Evolutionary conservation across 2,888 invertebrate genomes (phyloP), one percentile per base, ranked within the genome.

Genomic region (Atherix ibis): DNA sequence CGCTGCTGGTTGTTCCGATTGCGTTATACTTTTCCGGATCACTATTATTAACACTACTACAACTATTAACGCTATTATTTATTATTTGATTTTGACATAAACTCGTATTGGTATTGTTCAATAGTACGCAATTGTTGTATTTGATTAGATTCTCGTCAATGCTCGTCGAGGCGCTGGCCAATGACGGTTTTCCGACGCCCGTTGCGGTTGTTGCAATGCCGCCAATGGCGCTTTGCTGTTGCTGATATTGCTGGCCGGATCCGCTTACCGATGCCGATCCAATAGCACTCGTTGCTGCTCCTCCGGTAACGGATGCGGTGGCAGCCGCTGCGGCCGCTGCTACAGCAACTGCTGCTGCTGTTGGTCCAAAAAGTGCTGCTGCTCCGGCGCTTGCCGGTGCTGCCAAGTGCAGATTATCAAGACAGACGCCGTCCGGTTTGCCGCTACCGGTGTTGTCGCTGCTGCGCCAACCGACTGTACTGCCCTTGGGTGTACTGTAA

Each of bases 311-410:
- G 37, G 31, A 31, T 17, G 27, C 36, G 8, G 38, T 28, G 15
- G 42, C 34, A 34, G 50, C 46, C 27, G 18, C 13, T 15, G 43
- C 44, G 4, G 47, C 46, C 25, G 48, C 47, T 26, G 48, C 46
- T 22, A 46, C 35, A 14, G 44, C 42, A 16, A 45, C 46, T n/a
- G 65, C 57, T 63, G 64, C 43, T 41, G 46, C 34, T 48, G 44
- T 26, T 46, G 40, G 22, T 40, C 45, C 39, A n/a, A 28, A 19
- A 9, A 35, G 19, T 5, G 30, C 30, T 13, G 35, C 8, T 15
- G 30, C 17, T n/a, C n/a, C n/a, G 10, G 22, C 6, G 10, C 6
- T 22, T 10, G 22, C 6, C 22, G 22, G 10, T 6, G 22, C 22
- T 10, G 22, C 22, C 22, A 22, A 22, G 10, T 10, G 6, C 22